Conservation (phyloP, 2,888 invertebrate genomes). For the Ectemnius continuus region DNA sequence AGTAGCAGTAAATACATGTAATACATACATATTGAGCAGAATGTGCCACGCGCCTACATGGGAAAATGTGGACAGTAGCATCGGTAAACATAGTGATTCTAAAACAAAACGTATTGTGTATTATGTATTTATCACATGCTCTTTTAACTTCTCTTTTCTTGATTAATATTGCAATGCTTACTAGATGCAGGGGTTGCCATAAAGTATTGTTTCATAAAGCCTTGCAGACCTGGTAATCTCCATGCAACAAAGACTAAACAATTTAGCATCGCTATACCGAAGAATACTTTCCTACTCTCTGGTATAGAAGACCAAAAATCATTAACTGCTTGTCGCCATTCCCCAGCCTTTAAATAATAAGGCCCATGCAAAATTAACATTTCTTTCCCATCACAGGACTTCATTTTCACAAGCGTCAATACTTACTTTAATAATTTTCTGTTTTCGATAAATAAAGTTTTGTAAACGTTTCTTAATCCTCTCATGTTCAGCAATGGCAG, state of each 20-base stretch:
- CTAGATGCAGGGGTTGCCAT: conserved; percentile 89
- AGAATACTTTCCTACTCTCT: conserved; percentile 88
- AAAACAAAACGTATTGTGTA: conserved; percentile 62
- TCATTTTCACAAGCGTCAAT: conserved; percentile 61
- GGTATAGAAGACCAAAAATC: conserved; percentile 87
- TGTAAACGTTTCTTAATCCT: conserved; percentile 72
- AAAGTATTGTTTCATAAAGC: conserved; percentile 91
- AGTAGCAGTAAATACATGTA: conserved; percentile 88
- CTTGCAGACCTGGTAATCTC: conserved; percentile 86
- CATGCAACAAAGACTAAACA: conserved; percentile 89
- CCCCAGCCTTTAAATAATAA: conserved; percentile 58
- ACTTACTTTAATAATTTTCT: neutral
- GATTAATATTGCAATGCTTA: conserved; percentile 75
- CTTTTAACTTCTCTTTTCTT: neutral
- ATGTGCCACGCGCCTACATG: conserved; percentile 93
- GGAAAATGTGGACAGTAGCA: conserved; percentile 96
- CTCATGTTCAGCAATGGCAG: conserved; percentile 95
- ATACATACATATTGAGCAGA: conserved; percentile 96
- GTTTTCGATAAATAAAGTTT: neutral
- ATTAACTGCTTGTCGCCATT: conserved; percentile 70
- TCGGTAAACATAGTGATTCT: conserved; percentile 90
- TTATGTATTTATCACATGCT: conserved; percentile 6
- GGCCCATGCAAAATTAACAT: neutral
- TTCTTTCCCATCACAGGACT: conserved; percentile 18
- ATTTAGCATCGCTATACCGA: conserved; percentile 89